These are phyloP conservation scores for Spodoptera littoralis DNA, from an alignment of 2,888 invertebrate genomes.

Conservation along the genomic window DNA sequence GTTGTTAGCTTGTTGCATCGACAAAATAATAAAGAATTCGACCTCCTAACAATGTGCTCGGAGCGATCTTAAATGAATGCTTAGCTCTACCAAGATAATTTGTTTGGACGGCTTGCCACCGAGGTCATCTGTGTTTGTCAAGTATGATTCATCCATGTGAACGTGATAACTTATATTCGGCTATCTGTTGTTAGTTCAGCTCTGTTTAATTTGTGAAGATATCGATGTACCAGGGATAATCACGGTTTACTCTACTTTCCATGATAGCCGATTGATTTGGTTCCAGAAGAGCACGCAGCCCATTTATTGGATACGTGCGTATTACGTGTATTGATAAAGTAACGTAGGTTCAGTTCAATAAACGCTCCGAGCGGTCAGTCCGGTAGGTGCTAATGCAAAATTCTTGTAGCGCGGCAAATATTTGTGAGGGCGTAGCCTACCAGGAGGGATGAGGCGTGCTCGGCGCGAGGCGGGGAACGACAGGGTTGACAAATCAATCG, in stretches of 20 bases:
- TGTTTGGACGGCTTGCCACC: slow-evolving; percentile 67
- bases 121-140: slow-evolving; percentile 70
- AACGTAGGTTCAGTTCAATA: slow-evolving; percentile 66
- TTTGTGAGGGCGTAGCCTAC: slow-evolving; percentile 72
- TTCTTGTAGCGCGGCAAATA: slow-evolving; percentile 76
- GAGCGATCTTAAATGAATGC: slow-evolving; percentile 33
- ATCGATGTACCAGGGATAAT: slow-evolving; percentile 19
- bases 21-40: slow-evolving; percentile 8
- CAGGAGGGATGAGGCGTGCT: slow-evolving; percentile 55
- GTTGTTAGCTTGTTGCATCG: slow-evolving; percentile 3
- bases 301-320: slow-evolving; percentile 40
- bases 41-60: slow-evolving; percentile 7
- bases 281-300: slow-evolving; percentile 38
- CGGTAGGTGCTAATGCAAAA: slow-evolving; percentile 80
- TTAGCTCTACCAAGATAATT: slow-evolving; percentile 61
- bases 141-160: slow-evolving; percentile 71
- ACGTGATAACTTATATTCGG: slow-evolving; percentile 55
- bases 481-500: slow-evolving; percentile 57
- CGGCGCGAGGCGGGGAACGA: slow-evolving; percentile 47
- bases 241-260: slow-evolving; percentile 47
- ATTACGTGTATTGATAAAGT: slow-evolving; percentile 52
- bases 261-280: slow-evolving; percentile 54
- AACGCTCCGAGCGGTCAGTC: slow-evolving; percentile 64
- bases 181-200: slow-evolving; percentile 34
- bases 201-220: slow-evolving; percentile 25